These are phyloP conservation scores for Brachionichthys hirsutus DNA, from an alignment of 2,113 vertebrate genomes.

Conservation along the genomic window DNA sequence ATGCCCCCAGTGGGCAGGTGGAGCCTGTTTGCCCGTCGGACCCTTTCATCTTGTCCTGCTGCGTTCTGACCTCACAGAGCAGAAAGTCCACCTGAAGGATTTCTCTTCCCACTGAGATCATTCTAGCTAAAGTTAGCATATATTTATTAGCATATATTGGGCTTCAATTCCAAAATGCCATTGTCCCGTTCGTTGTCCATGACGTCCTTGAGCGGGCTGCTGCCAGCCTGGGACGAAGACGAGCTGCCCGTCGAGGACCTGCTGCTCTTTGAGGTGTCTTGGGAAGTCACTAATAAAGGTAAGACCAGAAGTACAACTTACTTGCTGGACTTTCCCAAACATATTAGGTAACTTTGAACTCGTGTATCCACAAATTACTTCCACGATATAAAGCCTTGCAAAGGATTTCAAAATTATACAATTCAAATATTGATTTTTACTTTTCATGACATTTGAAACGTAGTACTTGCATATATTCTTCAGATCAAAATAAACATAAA, in stretches of 20 bases:
- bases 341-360: too few species aligned
- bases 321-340: too few species aligned
- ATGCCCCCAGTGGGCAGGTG: conserved; percentile 24
- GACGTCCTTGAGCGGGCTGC: conserved; percentile 85
- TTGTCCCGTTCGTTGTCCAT: conserved; percentile 88
- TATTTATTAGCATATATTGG: neutral
- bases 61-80: conserved; percentile 4
- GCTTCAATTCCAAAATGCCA: conserved; percentile 77
- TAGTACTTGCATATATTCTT: too few species aligned
- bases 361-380: too few species aligned
- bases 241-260: conserved; percentile 87
- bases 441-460: neutral
- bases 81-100: too few species aligned
- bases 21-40: neutral
- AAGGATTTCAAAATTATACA: too few species aligned
- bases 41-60: conserved; percentile 15
- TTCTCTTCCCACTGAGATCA: too few species aligned
- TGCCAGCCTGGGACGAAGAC: conserved; percentile 87
- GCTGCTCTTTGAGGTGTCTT: conserved; percentile 91
- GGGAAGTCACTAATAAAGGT: conserved; percentile 99
- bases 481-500: too few species aligned
- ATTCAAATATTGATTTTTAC: neutral
- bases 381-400: neutral
- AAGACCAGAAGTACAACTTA: conserved; percentile 26
- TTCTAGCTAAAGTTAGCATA: too few species aligned